Base-by-base conservation (phyloP, 2,797 vertebrate genomes). In the Gobionotothen gibberifrons region DNA sequence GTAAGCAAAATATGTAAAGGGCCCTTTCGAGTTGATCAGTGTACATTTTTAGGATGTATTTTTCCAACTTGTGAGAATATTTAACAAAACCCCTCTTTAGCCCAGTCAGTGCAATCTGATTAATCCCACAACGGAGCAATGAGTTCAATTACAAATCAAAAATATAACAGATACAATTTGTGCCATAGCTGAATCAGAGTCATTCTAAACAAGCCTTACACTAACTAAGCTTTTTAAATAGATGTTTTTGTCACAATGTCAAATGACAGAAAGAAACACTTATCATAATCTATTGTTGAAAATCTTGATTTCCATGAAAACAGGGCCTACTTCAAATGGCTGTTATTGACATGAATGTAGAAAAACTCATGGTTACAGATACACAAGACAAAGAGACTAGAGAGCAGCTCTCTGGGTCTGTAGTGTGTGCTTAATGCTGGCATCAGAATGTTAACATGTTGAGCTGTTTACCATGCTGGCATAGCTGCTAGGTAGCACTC, bases 11-110 rank as follows among this genome's bases (percentile, higher is more conserved):
- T 26, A 26, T 26, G 26, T 26, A 26, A 26, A 26, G 60, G 3
- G 16, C 57, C 63, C 82, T 57, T 74, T 75, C 71, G 66, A 55
- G 74, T 60, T 64, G 65, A 72, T 71, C 21, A 6, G 46, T 19
- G 17, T 57, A 26, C n/a, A 19, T 9, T 71, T 48, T 65, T 57
- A 72, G 75, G n/a, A 76, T 76, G 56, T 64, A 15, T 36, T 55
- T 58, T 42, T 51, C n/a, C 19, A 57, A 69, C 36, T 64, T 79
- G 63, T 68, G 43, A 74, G 29, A 48, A 72, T 71, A 67, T 70
- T 5, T 26, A 22, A 44, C 52, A 36, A 14, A 19, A 21, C 5
- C 3, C 47, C 26, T 21, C 19, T 42, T 62, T 15, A 36, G 22
- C 9, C 15, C 47, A 15, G 5, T 59, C 47, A 40, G 42, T 13